These are phyloP conservation scores for Perithous albicinctus DNA, from an alignment of 2,888 invertebrate genomes.

Conservation along the genomic window DNA sequence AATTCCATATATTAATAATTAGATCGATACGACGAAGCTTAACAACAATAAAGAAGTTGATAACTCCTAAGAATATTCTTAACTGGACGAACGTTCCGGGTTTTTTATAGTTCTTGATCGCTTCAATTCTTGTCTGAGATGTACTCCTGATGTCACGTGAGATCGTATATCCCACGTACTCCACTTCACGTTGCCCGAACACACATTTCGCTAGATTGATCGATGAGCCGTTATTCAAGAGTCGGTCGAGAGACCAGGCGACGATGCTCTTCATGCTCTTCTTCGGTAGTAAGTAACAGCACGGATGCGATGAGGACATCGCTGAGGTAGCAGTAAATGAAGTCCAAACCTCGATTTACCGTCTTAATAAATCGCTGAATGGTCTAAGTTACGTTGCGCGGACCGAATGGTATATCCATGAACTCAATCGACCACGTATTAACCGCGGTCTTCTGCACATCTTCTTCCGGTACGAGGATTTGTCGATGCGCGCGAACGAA, in stretches of 20 bases:
- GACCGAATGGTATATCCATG: too few species aligned
- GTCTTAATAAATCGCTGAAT: constrained; percentile 69
- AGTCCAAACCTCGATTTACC: constrained; percentile 65
- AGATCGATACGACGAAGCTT: too few species aligned
- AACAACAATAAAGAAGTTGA: too few species aligned
- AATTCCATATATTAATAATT: too few species aligned
- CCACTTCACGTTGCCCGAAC: constrained; percentile 46
- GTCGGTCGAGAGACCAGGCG: constrained; percentile 55
- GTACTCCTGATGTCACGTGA: constrained; percentile 44
- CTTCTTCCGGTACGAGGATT: too few species aligned
- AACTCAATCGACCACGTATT: too few species aligned
- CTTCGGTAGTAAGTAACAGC: too few species aligned
- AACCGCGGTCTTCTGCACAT: too few species aligned
- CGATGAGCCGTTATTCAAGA: constrained; percentile 66
- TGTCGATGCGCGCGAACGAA: too few species aligned
- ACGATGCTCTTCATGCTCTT: constrained; percentile 64
- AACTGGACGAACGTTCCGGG: constrained; percentile 48
- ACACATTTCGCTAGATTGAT: constrained; percentile 72
- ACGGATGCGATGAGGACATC: constrained; percentile 67
- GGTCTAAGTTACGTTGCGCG: constrained; percentile 76
- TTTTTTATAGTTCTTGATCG: constrained; percentile 53
- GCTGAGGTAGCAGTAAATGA: constrained; percentile 64
- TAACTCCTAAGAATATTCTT: constrained; percentile 68
- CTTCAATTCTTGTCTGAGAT: constrained; percentile 53
- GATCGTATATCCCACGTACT: constrained; percentile 63